Evolutionary conservation across 2,888 invertebrate genomes (phyloP), one percentile per base, ranked within the genome.

Genomic region (Uropetala carovei): DNA sequence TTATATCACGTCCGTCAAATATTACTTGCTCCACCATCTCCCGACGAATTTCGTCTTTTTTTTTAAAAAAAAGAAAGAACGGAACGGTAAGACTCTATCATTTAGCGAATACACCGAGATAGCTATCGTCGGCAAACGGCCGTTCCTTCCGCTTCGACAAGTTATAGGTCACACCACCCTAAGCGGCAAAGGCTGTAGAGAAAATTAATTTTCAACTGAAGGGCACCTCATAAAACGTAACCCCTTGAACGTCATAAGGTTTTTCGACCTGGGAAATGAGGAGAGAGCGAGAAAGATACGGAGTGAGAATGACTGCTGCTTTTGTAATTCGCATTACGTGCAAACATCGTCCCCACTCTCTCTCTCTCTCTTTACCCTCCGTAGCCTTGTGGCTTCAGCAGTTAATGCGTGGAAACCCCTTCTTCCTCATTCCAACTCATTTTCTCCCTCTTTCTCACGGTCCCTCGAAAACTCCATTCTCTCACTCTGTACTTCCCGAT

Each of bases 281-380:
- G 43, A 43, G 22, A 22, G 27, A 75, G 75, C 9, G 64, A 64
- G n/a, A 64, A n/a, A 16, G 11, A 64, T 10, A 64, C n/a, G n/a
- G 64, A 7, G 68, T 3, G 68, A 68, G n/a, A 68, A 68, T n/a
- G 68, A 68, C 22, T 13, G 75, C 75, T 18, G 22, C 75, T 75
- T 75, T 75, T 75, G 75, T 75, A 75, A 75, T 75, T 75, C 75
- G 27, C 75, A 75, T 75, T 75, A 75, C 27, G 75, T 27, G 27
- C 75, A 75, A 75, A 75, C 75, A 75, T 22, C 75, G 75, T 27
- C 18, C 27, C 75, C 68, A 68, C 68, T 64, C 64, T 22, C 22
- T 68, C 68, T n/a, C 68, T 64, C 64, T 22, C 22, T 68, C 68
- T n/a, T n/a, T 68, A n/a, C 68, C 68, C 7, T 9, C 68, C 27